Evolutionary conservation across 2,888 invertebrate species (phyloP).

Genomic region (Dicycla oo): DNA sequence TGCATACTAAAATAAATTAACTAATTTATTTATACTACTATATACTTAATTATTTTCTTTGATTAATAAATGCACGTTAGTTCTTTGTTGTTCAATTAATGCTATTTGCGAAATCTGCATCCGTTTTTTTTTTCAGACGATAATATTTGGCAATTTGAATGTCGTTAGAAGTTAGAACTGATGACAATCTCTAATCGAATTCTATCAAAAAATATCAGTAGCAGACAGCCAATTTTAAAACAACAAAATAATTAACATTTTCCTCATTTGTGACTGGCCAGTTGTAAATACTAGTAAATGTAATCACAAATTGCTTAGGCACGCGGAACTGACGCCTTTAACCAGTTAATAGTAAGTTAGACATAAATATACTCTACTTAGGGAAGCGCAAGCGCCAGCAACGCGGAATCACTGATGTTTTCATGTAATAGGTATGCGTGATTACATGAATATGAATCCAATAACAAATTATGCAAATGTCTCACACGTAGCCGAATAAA

Average conservation of each 20-base stretch:
- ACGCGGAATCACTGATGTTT: slow-evolving; percentile 65
- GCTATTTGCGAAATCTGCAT: background rate
- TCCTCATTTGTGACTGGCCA: slow-evolving; percentile 24
- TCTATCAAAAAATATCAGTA: background rate
- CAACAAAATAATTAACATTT: slow-evolving; percentile 16
- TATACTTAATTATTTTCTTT: background rate
- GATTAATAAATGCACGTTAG: background rate
- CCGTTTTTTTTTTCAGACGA: background rate
- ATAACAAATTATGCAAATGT: slow-evolving; percentile 53
- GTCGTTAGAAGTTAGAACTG: too few species aligned
- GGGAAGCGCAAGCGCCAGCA: slow-evolving; percentile 60
- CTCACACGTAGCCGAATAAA: slow-evolving; percentile 34
- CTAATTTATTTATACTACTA: too few species aligned
- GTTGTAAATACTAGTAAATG: slow-evolving; percentile 44
- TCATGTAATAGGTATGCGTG: slow-evolving; percentile 57
- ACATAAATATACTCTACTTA: slow-evolving; percentile 47
- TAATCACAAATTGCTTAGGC: slow-evolving; percentile 61
- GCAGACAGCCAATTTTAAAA: slow-evolving; percentile 16
- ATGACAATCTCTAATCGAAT: background rate
- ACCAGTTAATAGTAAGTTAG: slow-evolving; percentile 41
- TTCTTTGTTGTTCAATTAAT: background rate
- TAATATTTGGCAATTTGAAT: background rate
- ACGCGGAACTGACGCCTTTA: slow-evolving; percentile 66
- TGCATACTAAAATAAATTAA: background rate
- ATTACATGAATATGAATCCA: slow-evolving; percentile 57